Evolutionary conservation across 2,113 vertebrate genomes (phyloP), one percentile per base, ranked within the genome.

Genomic region (Bubo bubo): DNA sequence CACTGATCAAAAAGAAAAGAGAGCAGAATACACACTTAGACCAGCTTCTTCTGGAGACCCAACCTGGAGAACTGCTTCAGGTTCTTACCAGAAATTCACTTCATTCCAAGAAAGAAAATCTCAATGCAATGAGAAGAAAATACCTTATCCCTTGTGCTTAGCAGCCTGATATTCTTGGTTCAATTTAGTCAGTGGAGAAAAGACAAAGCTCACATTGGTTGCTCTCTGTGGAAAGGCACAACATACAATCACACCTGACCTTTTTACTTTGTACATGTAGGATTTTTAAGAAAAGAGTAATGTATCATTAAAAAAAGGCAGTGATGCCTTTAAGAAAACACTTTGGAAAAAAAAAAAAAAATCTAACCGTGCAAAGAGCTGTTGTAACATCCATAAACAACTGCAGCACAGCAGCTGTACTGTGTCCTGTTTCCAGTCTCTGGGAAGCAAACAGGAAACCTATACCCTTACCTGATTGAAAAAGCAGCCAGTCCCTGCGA

Each of bases 401-500:
- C 35, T 19, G 24, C 53, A 84, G 58, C 5, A 59, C 7, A 79
- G 89, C 91, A 88, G 82, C 81, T 76, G 45, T 58, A 79, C 41
- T 16, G 5, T 50, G 73, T 84, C 93, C 83, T 93, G 58, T 47
- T 76, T 79, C 88, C 45, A 53, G 79, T 39, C 74, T 52, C 45
- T 1, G 0, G 23, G 41, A 96, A 71, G 67, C 82, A 83, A 96
- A 97, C 92, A 96, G 95, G 94, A 98, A 98, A 90, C 11, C 53
- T 34, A 52, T 75, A 86, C 4, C 72, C 95, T 93, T 80, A 96
- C 95, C 96, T 91, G 93, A 93, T 56, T 66, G 56, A 94, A 96
- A 96, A 95, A 92, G 52, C 93, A 85, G 76, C 24, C 50, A 68
- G 80, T 37, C 50, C n/a, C 62, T 4, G 55, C 14, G 67, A 93